Evolutionary conservation across 2,888 invertebrate genomes (phyloP).

Genomic region (Alitta virens): DNA sequence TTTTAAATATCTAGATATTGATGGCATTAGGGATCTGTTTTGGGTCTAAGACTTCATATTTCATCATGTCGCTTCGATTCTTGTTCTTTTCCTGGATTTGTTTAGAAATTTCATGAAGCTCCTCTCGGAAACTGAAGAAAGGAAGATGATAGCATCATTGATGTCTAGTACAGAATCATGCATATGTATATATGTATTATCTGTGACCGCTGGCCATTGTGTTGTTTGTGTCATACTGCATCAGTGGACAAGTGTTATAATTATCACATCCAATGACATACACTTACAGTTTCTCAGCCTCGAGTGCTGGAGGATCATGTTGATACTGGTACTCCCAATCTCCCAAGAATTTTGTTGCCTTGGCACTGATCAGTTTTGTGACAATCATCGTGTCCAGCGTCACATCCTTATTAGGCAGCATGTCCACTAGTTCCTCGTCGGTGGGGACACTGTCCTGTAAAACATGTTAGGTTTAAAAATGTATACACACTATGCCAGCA

Average conservation of each 20-base stretch:
- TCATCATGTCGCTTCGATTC: slow-evolving; percentile 36
- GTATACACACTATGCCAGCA: slow-evolving; percentile 36
- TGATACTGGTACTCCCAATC: slow-evolving; percentile 53
- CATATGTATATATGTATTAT: too few relatives aligned
- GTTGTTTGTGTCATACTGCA: too few relatives aligned
- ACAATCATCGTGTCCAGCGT: slow-evolving; percentile 53
- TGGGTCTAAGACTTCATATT: slow-evolving; percentile 56
- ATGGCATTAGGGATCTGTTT: slow-evolving; percentile 58
- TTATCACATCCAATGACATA: too few relatives aligned
- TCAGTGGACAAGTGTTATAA: too few relatives aligned
- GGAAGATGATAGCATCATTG: too few relatives aligned
- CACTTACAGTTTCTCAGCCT: slow-evolving; percentile 49
- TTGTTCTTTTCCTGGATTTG: slow-evolving; percentile 52
- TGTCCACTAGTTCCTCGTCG: slow-evolving; percentile 45
- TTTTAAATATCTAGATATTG: too few relatives aligned
- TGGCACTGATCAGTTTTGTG: slow-evolving; percentile 45
- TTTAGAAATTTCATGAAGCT: slow-evolving; percentile 46
- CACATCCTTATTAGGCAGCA: slow-evolving; percentile 43
- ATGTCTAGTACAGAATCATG: too few relatives aligned
- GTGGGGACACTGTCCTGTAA: too few relatives aligned
- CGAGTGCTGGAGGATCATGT: slow-evolving; percentile 46
- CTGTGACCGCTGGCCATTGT: too few relatives aligned
- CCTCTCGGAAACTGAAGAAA: slow-evolving; percentile 47
- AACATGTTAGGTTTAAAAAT: too few relatives aligned
- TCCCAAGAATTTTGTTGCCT: slow-evolving; percentile 48